phyloP scores from a whole-genome alignment of 1,140 invertebrate genomes.

The Coenobita brevimanus region DNA sequence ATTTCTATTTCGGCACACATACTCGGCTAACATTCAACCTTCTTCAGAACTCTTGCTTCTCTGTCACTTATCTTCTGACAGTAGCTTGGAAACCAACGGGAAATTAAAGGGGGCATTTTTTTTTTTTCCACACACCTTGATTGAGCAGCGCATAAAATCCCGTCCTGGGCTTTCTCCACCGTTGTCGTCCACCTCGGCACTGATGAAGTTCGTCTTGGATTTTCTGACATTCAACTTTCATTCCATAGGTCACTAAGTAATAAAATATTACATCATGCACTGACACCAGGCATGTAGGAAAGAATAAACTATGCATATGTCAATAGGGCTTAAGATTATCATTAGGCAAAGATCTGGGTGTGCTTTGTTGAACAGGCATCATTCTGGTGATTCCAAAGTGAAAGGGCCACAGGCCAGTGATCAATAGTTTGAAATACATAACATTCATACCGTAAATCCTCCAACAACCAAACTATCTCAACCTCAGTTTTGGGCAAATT shows the following conservation, averaged over 20 bases:
- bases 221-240: neutral
- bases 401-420: conserved; percentile 37
- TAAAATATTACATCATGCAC: conserved; percentile 53
- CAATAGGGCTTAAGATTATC: conserved; percentile 23
- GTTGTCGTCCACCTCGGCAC: no score
- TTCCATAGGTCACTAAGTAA: conserved; percentile 21
- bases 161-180: no score
- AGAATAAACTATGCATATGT: conserved; percentile 46
- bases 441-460: neutral
- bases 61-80: no score
- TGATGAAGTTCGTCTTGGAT: no score
- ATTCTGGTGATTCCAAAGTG: conserved; percentile 48
- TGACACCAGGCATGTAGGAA: conserved; percentile 38
- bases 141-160: no score
- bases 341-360: conserved; percentile 48
- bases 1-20: no score
- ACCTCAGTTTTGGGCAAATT: no score
- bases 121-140: no score
- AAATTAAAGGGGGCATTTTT: no score
- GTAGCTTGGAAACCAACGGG: no score
- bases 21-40: no score
- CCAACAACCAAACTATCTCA: neutral
- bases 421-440: neutral
- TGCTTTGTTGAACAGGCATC: conserved; percentile 51
- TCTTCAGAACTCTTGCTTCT: no score